Base-by-base conservation (phyloP, 2,113 vertebrate species). In the Mellivora capensis region DNA sequence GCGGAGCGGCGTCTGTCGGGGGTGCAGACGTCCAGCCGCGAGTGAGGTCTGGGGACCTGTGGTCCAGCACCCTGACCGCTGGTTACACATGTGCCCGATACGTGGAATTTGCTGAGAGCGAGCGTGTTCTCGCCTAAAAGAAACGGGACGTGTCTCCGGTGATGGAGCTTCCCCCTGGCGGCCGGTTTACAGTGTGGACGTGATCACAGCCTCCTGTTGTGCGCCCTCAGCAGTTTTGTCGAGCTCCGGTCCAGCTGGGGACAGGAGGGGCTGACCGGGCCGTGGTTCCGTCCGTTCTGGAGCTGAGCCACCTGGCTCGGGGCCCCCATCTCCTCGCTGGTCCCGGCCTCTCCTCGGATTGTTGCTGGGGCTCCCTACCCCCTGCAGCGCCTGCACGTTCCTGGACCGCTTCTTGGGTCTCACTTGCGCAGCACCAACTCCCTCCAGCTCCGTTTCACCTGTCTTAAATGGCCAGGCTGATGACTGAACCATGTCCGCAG, bases 361-460 rank as follows among this genome's bases (percentile, higher is more conserved):
- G 25, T 34, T 25, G 31, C 20, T 27, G 44, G 34, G n/a, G 7
- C 31, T 67, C 25, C 20, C 25, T 4, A n/a, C 29, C 67, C 20
- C 64, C 7, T n/a, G 14, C 11, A 0, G 0, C 17, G 57, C 18
- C n/a, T 86, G 29, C n/a, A n/a, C 11, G 34, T 7, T 8, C 20
- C 61, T 25, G 31, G 61, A 23, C 67, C 0, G 15, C n/a, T 52
- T 87, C 21, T 13, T 52, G 34, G 44, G 31, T 25, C 84, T 37
- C 1, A 17, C 31, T 34, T 21, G 39, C 11, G 14, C 11, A 42
- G 31, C 37, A 9, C 11, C 20, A 12, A 2, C 67, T 42, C 85
- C 14, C 37, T 34, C 13, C 18, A 54, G 17, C 39, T 44, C 7
- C 44, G 1, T 44, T 20, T 44, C 34, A 76, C 34, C 2, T 17